A percentile compares a stretch with the other conserved stretches of the same genome.
Conservation (phyloP, 2,113 vertebrate species). For the Phocoena phocoena region DNA sequence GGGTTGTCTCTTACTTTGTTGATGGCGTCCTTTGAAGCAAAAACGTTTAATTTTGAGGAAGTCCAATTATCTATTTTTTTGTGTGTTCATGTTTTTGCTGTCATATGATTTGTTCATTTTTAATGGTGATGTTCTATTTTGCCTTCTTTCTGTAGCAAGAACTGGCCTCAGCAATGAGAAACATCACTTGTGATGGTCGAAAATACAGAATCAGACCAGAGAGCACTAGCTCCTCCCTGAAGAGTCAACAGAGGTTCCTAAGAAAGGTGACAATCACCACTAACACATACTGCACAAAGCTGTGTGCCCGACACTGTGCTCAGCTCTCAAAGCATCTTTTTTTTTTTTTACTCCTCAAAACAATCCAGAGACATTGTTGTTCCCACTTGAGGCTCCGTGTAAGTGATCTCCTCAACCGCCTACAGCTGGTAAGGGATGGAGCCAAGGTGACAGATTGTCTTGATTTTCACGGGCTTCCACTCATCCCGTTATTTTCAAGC, state of each 20-base stretch:
- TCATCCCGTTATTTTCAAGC: neutral
- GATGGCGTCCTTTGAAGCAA: neutral
- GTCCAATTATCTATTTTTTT: neutral
- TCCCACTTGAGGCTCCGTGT: neutral
- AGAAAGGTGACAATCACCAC: neutral
- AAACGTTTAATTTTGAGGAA: neutral
- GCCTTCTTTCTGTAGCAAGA: neutral
- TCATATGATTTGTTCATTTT: neutral
- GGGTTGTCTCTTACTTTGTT: neutral
- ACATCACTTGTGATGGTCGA: neutral
- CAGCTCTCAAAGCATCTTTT: neutral
- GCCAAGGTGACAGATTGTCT: neutral
- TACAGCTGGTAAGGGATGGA: neutral
- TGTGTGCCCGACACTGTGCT: neutral
- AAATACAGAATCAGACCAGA: neutral
- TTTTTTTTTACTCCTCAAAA: neutral
- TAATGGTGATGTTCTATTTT: neutral
- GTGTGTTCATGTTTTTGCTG: neutral
- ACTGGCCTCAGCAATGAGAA: neutral
- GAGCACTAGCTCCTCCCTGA: neutral
- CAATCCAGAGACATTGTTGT: neutral
- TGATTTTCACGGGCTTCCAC: neutral
- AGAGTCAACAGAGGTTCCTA: neutral
- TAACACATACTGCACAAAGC: neutral
- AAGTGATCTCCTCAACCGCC: neutral